These are phyloP conservation scores for Ovibos moschatus DNA, from an alignment of 2,113 vertebrate species.

Conservation along the genomic window DNA sequence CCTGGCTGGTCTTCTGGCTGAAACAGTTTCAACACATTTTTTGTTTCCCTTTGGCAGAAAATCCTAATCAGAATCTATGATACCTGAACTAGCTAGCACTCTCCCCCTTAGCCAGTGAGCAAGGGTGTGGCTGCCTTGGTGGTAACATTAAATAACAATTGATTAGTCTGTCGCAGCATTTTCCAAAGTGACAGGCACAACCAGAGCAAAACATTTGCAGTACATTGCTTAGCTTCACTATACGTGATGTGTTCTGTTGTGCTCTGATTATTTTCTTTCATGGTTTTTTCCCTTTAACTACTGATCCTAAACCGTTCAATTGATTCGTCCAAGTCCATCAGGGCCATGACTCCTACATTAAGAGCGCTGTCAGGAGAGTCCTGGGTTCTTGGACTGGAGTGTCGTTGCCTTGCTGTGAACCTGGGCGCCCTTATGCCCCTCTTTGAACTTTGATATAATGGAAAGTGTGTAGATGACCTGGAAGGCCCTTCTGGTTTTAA, in stretches of 20 bases:
- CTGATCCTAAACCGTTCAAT: background rate
- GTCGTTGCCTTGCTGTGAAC: background rate
- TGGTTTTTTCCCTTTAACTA: background rate
- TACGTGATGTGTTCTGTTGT: background rate
- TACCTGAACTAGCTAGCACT: background rate
- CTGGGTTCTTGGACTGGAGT: background rate
- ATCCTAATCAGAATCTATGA: background rate
- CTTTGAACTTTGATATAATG: background rate
- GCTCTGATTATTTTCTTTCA: background rate
- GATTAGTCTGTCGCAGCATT: background rate
- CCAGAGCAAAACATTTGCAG: background rate
- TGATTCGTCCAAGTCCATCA: background rate
- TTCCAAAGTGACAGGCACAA: background rate
- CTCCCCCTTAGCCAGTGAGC: background rate
- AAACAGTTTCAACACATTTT: background rate
- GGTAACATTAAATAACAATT: background rate
- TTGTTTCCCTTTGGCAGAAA: conserved; percentile 5
- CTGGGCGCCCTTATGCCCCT: background rate
- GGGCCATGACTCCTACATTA: background rate
- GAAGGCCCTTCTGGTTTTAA: background rate
- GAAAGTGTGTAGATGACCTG: background rate
- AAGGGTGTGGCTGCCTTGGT: background rate
- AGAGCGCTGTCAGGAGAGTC: background rate
- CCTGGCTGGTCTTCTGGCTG: background rate
- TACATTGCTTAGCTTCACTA: background rate